phyloP scores from a whole-genome alignment of 2,888 invertebrate genomes.

The Pseudanteris insignis region DNA sequence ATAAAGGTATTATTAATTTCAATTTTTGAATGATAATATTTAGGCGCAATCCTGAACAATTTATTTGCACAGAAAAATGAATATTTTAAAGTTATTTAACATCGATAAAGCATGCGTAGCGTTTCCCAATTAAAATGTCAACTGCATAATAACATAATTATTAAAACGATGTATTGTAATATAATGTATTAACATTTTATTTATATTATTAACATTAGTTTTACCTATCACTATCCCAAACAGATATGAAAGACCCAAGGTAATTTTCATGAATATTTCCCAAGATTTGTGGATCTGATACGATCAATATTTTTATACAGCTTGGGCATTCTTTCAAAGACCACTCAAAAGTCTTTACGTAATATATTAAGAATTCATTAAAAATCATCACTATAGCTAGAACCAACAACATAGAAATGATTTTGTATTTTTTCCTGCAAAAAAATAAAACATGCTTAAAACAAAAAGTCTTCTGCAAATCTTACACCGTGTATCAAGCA shows the following conservation, averaged over 20 bases:
- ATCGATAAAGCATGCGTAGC: too few relatives aligned
- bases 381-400: conserved; percentile 63
- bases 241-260: conserved; percentile 75
- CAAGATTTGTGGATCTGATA: conserved; percentile 93
- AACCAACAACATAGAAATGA: conserved; percentile 48
- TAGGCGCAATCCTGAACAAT: too few relatives aligned
- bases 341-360: conserved; percentile 69
- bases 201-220: too few relatives aligned
- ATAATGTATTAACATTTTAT: too few relatives aligned
- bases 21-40: too few relatives aligned
- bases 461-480: neutral
- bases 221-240: conserved; percentile 91
- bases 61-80: too few relatives aligned
- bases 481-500: neutral
- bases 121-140: too few relatives aligned
- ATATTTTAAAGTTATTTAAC: too few relatives aligned
- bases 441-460: too few relatives aligned
- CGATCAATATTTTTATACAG: conserved; percentile 75
- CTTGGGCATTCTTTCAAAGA: conserved; percentile 63
- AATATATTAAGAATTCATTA: conserved; percentile 71
- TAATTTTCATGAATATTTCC: conserved; percentile 80
- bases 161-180: too few relatives aligned
- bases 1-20: too few relatives aligned
- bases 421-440: conserved; percentile 51
- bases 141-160: too few relatives aligned